Base-by-base conservation (phyloP, 2,113 vertebrate species). In the Notothenia coriiceps region DNA sequence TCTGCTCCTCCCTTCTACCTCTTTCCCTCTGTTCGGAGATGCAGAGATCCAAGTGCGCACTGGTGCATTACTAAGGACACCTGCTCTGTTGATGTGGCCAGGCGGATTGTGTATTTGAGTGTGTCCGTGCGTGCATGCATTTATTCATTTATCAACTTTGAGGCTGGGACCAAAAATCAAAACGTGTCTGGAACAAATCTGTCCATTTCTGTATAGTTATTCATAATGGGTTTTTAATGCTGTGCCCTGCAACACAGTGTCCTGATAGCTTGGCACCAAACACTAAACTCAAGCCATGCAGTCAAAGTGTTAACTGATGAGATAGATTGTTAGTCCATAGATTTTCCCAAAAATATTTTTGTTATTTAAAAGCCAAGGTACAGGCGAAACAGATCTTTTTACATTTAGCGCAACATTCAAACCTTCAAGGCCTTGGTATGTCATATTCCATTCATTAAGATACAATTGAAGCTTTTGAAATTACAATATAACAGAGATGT, bases 11-110 rank as follows among this genome's bases (percentile, higher is more conserved):
- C 81, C 57, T 61, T 60, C 72, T 72, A 56, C 61, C 56, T 29
- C 49, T 59, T 69, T 64, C 77, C 82, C 87, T 88, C 86, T 86
- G 44, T 85, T 90, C 84, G 49, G 86, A 86, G 86, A 85, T 81
- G 84, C 83, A 82, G 74, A 80, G 90, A 89, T 93, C 90, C 90
- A 92, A 89, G 90, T 88, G 83, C 64, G 85, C 88, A 76, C 81
- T 84, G 88, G 89, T 89, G 89, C 89, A 90, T 93, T 86, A 84
- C 92, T 89, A 88, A 86, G 88, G 93, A 94, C 89, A 92, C 90
- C 93, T 92, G 93, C 91, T 92, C 92, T 88, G 88, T 93, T 79
- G 86, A 90, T 82, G 87, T 88, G 87, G 88, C 90, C 87, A 90
- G 79, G 74, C 78, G 74, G 85, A 80, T 82, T 74, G 77, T 51